phyloP scores from a whole-genome alignment of 2,888 invertebrate species.

The Coleophora flavipennella region DNA sequence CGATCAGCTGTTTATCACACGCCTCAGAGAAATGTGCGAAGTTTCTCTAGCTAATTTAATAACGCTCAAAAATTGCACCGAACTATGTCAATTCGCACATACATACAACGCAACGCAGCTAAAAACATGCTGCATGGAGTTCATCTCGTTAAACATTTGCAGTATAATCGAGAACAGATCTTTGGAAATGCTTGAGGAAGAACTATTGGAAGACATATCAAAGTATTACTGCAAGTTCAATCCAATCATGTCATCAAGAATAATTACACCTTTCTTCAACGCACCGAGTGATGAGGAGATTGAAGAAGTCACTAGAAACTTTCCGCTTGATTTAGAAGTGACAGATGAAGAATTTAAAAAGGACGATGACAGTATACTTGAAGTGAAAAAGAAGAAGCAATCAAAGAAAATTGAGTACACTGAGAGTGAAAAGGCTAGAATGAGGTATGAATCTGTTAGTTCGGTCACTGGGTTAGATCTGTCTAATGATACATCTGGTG shows the following conservation, averaged over 20 bases:
- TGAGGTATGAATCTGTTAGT: slow-evolving; percentile 54
- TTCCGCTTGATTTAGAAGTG: slow-evolving; percentile 59
- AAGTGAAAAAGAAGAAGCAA: slow-evolving; percentile 50
- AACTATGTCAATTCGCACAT: slow-evolving; percentile 82
- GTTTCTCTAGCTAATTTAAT: slow-evolving; percentile 75
- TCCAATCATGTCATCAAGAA: slow-evolving; percentile 72
- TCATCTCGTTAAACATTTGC: slow-evolving; percentile 82
- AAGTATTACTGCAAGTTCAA: slow-evolving; percentile 77
- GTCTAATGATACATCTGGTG: slow-evolving; percentile 46
- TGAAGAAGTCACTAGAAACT: slow-evolving; percentile 43
- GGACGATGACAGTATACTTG: slow-evolving; percentile 52
- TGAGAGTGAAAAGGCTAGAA: slow-evolving; percentile 55
- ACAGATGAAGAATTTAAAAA: slow-evolving; percentile 65
- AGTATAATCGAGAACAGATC: slow-evolving; percentile 78
- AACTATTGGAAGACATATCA: slow-evolving; percentile 76
- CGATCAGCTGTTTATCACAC: slow-evolving; percentile 83
- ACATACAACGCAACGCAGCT: slow-evolving; percentile 83
- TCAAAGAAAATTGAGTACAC: slow-evolving; percentile 59
- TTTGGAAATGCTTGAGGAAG: slow-evolving; percentile 76
- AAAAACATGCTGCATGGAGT: slow-evolving; percentile 82
- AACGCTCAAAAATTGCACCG: slow-evolving; percentile 82
- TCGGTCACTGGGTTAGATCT: slow-evolving; percentile 56
- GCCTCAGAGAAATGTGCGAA: slow-evolving; percentile 82
- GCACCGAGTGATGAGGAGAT: slow-evolving; percentile 75
- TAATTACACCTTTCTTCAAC: slow-evolving; percentile 79